These are phyloP conservation scores for Magallana nippona DNA, from an alignment of 2,888 invertebrate species.

Conservation along the genomic window DNA sequence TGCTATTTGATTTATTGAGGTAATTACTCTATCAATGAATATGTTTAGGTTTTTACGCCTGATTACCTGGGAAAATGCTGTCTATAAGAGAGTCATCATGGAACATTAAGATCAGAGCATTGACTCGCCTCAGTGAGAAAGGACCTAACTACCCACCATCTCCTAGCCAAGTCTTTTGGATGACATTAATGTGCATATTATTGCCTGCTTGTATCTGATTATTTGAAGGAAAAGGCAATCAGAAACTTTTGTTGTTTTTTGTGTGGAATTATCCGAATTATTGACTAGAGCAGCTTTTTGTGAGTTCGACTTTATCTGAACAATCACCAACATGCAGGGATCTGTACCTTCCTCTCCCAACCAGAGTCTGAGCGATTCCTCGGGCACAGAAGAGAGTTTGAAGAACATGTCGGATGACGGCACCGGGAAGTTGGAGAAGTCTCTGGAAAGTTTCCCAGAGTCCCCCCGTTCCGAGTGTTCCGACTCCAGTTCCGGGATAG, in stretches of 20 bases:
- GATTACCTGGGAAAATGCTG: conserved; percentile 48
- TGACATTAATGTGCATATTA: conserved; percentile 27
- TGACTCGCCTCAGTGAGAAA: conserved; percentile 31
- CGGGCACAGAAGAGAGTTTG: conserved; percentile 46
- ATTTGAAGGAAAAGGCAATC: neutral
- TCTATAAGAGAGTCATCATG: conserved; percentile 49
- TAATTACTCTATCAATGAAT: conserved; percentile 49
- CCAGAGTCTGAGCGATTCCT: conserved; percentile 47
- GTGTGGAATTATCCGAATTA: conserved; percentile 7
- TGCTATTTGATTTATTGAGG: conserved; percentile 41
- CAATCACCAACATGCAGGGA: conserved; percentile 43
- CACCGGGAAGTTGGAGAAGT: conserved; percentile 46
- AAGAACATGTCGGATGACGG: conserved; percentile 46
- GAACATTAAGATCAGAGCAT: conserved; percentile 17
- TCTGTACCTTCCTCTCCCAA: conserved; percentile 49
- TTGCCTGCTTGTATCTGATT: conserved; percentile 23
- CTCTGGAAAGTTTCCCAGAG: conserved; percentile 48
- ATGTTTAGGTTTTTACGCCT: conserved; percentile 50
- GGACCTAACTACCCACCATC: conserved; percentile 24
- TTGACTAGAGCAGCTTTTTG: conserved; percentile 2
- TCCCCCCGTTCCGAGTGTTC: conserved; percentile 48
- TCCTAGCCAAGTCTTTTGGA: neutral
- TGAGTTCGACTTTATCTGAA: neutral
- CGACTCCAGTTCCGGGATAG: conserved; percentile 42
- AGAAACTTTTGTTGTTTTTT: conserved; percentile 19